Conservation (phyloP, 2,113 vertebrate species). For the Campylomormyrus numenius region DNA sequence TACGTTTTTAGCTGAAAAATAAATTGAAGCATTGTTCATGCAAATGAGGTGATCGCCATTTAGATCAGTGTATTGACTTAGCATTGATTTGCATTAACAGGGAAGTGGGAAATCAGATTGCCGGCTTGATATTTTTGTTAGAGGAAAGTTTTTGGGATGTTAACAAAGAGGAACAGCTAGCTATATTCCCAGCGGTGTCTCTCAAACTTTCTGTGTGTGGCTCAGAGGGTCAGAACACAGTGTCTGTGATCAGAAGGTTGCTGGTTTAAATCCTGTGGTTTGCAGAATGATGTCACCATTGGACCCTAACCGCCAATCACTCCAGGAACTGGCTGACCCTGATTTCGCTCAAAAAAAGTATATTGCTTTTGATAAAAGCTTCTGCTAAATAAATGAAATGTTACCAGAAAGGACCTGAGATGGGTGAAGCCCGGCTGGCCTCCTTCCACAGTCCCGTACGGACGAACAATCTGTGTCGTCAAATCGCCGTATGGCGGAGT, state of each 20-base stretch:
- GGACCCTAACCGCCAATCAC: not conserved
- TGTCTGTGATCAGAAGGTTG: not conserved
- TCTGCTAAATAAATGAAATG: not conserved
- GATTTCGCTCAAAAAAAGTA: not conserved
- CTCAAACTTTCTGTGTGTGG: not conserved
- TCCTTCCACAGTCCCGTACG: not conserved
- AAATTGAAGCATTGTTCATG: not conserved
- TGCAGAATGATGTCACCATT: not conserved
- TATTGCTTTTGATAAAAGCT: not conserved
- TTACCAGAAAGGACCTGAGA: not conserved
- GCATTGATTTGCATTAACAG: not conserved
- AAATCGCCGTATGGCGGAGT: not conserved
- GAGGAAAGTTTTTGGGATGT: not conserved
- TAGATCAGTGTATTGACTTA: not conserved
- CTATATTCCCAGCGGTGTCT: not conserved
- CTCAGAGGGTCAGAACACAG: not conserved
- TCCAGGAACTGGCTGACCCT: not conserved
- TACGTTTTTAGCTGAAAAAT: constrained; percentile 4
- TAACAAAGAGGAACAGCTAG: not conserved
- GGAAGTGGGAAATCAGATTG: not conserved
- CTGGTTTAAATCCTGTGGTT: not conserved
- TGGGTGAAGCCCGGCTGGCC: not conserved
- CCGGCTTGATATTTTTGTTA: not conserved
- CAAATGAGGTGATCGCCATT: not conserved
- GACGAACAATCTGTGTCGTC: not conserved